Base-by-base conservation (phyloP, 2,888 invertebrate genomes). In the Cerastis leucographa region DNA sequence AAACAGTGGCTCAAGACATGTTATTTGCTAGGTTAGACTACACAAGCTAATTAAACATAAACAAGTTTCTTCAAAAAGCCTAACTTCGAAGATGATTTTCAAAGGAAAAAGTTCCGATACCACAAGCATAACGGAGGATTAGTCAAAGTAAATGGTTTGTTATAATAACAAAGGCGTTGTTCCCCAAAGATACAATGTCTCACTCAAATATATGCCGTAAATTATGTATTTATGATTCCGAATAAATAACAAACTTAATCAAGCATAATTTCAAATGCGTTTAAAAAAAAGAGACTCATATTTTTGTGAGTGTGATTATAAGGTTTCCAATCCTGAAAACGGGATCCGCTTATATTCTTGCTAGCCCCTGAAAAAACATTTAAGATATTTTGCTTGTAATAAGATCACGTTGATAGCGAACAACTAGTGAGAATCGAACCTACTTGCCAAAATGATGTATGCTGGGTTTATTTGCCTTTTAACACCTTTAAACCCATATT, bases 111-210 rank as follows among this genome's bases (percentile, higher is more conserved):
- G n/a, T 40, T 25, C n/a, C 19, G 42, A 25, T 40, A 51, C 65
- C 71, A 42, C 44, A 19, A 42, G 22, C 67, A 19, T 64, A 65
- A 66, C 66, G 51, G 51, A 25, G 72, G 76, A 75, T 80, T 64
- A 80, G 62, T 80, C 87, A 75, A 71, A 86, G 77, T 68, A 73
- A 83, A 86, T 77, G 83, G 64, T 71, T 71, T 69, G 76, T 70
- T 42, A 75, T 86, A 72, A 80, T 62, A 73, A 65, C 65, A 71
- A 44, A 75, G 62, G 46, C 59, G 51, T n/a, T 29, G 29, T 78
- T 51, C 54, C 29, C 22, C 56, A 25, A 70, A 66, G 25, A 72
- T 62, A 72, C 11, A 42, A 56, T 2, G 59, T 70, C 74, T 72
- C 59, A 77, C 74, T 86, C 25, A 42, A 66, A 74, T 74, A 74